Percentiles rank a stretch among this genome's conserved stretches.
phyloP scores from a whole-genome alignment of 2,113 vertebrate genomes.

The Ranitomeya imitator region DNA sequence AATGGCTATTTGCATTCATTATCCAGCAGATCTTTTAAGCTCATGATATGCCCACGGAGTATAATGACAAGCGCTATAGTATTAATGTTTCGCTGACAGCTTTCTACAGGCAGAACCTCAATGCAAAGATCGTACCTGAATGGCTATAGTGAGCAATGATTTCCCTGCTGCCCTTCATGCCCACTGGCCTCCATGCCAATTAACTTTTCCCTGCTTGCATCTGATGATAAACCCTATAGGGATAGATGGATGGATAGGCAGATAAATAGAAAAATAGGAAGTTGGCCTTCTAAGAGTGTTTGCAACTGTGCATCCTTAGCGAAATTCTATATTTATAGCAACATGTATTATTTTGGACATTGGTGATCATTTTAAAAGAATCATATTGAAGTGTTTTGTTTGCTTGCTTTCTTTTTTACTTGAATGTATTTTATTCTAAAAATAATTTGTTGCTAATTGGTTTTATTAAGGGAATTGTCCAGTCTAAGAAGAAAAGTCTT shows the following conservation, averaged over 20 bases:
- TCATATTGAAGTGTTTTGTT: too few relatives aligned
- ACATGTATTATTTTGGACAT: not conserved
- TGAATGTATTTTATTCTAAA: too few relatives aligned
- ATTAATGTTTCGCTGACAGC: not conserved
- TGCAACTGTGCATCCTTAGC: not conserved
- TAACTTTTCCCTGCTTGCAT: not conserved
- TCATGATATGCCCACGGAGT: not conserved
- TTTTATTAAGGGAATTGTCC: too few relatives aligned
- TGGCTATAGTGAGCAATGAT: not conserved
- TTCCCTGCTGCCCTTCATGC: not conserved
- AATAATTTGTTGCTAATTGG: too few relatives aligned
- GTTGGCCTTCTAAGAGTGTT: not conserved
- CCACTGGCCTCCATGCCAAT: not conserved
- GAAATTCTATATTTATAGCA: too few relatives aligned
- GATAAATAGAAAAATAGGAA: too few relatives aligned
- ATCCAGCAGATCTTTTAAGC: not conserved
- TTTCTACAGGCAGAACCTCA: not conserved
- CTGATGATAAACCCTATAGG: not conserved
- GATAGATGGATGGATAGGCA: not conserved
- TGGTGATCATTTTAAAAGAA: not conserved
- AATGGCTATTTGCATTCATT: not conserved
- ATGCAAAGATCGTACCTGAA: not conserved
- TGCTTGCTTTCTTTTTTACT: too few relatives aligned
- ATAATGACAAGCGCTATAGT: not conserved
- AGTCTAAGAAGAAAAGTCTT: too few relatives aligned